These are phyloP conservation scores for Salvelinus alpinus DNA, from an alignment of 2,113 vertebrate species.

Conservation along the genomic window DNA sequence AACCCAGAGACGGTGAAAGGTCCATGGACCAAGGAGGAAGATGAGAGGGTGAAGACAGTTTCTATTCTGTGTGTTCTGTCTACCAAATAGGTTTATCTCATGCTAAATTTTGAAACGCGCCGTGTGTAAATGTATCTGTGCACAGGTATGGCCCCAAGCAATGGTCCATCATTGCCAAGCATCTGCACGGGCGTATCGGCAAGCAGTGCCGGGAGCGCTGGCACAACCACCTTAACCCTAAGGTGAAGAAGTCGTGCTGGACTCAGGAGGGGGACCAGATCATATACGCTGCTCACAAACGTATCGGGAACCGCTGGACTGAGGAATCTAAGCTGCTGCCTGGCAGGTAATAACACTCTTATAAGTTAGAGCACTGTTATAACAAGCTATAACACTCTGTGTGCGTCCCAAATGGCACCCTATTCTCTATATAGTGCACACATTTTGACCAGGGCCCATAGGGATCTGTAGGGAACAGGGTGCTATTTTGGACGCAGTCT, in stretches of 20 bases:
- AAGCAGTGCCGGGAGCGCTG: conserved; percentile 97
- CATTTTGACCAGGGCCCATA: too few species aligned
- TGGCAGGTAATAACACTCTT: conserved; percentile 78
- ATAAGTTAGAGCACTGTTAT: too few species aligned
- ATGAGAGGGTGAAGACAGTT: conserved; percentile 80
- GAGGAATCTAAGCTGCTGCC: conserved; percentile 93
- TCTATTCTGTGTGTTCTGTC: neutral
- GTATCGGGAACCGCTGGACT: conserved; percentile 94
- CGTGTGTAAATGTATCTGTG: conserved; percentile 24
- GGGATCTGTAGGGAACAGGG: too few species aligned
- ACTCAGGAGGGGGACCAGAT: conserved; percentile 88
- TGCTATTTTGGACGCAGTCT: too few species aligned
- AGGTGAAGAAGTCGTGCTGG: conserved; percentile 93
- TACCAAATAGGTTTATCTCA: neutral
- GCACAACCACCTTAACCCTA: conserved; percentile 95
- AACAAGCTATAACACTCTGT: too few species aligned
- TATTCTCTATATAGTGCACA: too few species aligned
- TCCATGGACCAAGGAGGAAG: conserved; percentile 94
- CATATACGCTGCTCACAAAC: conserved; percentile 87
- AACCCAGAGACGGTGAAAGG: conserved; percentile 91
- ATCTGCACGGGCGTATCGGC: conserved; percentile 87
- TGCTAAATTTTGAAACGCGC: neutral
- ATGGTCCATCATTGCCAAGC: conserved; percentile 93
- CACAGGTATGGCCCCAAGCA: conserved; percentile 87
- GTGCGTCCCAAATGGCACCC: too few species aligned